A percentile compares a stretch with the other conserved stretches of the same genome.
These are phyloP conservation scores for Asarcornis scutulata DNA, from an alignment of 2,113 vertebrate genomes.

Conservation along the genomic window DNA sequence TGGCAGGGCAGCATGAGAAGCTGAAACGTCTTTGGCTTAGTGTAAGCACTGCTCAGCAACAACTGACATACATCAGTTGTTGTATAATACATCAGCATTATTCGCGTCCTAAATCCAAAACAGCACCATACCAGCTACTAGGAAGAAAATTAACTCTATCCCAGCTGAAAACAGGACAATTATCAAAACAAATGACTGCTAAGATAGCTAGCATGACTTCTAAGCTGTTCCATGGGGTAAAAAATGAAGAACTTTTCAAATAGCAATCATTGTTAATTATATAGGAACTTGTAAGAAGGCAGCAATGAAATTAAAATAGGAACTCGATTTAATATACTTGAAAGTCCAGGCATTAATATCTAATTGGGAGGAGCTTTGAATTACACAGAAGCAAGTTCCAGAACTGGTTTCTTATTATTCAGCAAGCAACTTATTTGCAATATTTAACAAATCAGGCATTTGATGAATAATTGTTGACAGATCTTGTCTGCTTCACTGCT, in stretches of 20 bases:
- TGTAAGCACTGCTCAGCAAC: too few species aligned
- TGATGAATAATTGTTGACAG: constrained; percentile 56
- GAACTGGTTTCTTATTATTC: constrained; percentile 31
- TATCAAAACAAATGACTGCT: constrained; percentile 33
- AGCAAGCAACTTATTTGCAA: constrained; percentile 34
- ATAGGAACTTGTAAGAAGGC: constrained; percentile 36
- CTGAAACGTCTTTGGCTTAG: too few species aligned
- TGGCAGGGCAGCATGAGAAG: too few species aligned
- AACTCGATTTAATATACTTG: constrained; percentile 1
- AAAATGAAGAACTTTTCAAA: constrained; percentile 41
- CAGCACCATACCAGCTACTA: too few species aligned
- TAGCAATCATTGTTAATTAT: constrained; percentile 46
- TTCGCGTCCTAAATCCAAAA: too few species aligned
- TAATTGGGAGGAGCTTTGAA: background rate
- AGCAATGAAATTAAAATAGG: constrained; percentile 58
- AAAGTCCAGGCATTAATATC: constrained; percentile 37
- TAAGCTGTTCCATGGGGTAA: constrained; percentile 47
- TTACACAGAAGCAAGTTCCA: background rate
- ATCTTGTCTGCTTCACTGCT: constrained; percentile 13
- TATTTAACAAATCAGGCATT: constrained; percentile 50
- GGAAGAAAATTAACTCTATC: too few species aligned
- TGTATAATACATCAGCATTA: too few species aligned
- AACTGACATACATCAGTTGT: too few species aligned
- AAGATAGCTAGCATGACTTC: constrained; percentile 38
- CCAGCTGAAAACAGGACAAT: background rate